Evolutionary conservation across 2,113 vertebrate genomes (phyloP), one percentile per base, ranked within the genome.

Genomic region (Reinhardtius hippoglossoides): DNA sequence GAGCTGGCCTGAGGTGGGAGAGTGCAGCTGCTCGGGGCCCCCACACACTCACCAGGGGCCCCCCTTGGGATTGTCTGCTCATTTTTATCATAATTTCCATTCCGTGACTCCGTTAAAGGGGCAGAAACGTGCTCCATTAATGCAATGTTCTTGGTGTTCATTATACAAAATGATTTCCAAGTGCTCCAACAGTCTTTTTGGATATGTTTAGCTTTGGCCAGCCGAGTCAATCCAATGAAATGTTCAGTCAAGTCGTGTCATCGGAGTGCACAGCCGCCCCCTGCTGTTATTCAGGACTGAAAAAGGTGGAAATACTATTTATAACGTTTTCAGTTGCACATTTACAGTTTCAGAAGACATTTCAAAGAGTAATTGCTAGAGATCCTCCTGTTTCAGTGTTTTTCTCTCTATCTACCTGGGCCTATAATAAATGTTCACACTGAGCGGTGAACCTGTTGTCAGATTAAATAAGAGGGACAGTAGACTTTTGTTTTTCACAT

Each of bases 401-500:
- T 50, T 15, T 55, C 44, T 77, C 24, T 72, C 61, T 83, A 35
- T 80, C 42, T 70, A 56, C 44, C 63, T 9, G 76, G 78, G 76
- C 75, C 46, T 71, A 31, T 52, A 69, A 15, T 57, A 14, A 62
- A 62, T 59, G 70, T 73, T 89, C 76, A 83, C 71, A 52, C 72
- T 67, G 67, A 88, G 67, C 9, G 40, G 46, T 79, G 73, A 80
- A 78, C 76, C 57, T 46, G 42, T 86, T 72, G 54, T 74, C 24
- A 55, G 61, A 76, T 56, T 60, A 73, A 81, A 81, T 70, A 74
- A 66, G 82, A 89, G 44, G 77, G 78, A 79, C 71, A 74, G 62
- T 73, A 70, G 50, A 82, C 72, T 84, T 87, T 81, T 86, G 37
- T 86, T 31, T 77, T 79, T 87, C 82, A 92, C 76, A 65, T 86